Conservation (phyloP, 2,113 vertebrate genomes). For the Carlito syrichta region DNA sequence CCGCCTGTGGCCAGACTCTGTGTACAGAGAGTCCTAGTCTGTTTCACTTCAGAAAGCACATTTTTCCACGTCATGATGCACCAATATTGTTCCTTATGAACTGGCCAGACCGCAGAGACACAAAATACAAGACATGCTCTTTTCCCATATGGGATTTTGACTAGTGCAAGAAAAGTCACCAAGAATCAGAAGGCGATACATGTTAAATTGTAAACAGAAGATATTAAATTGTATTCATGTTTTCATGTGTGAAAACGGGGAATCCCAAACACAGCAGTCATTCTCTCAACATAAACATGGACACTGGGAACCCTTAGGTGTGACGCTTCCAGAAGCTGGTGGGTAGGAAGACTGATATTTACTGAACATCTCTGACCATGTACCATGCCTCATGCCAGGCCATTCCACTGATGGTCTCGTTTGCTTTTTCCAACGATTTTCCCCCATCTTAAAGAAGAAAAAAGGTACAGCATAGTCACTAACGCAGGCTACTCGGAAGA, state of each 20-base stretch:
- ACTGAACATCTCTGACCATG: neutral
- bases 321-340: neutral
- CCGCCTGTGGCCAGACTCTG: neutral
- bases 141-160: neutral
- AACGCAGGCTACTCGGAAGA: neutral
- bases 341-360: neutral
- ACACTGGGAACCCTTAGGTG: neutral
- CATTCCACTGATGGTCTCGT: neutral
- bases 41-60: neutral
- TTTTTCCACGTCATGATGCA: neutral
- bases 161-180: neutral
- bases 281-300: neutral
- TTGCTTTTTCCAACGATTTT: neutral
- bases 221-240: neutral
- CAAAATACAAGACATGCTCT: neutral
- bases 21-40: neutral
- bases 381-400: neutral
- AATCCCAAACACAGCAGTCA: neutral
- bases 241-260: neutral
- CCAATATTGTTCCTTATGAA: neutral
- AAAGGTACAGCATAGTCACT: neutral
- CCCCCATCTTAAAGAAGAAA: neutral
- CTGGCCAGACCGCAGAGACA: neutral
- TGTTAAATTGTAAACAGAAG: neutral
- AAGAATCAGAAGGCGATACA: neutral